A percentile compares a stretch with the other conserved stretches of the same genome.
These are phyloP conservation scores for Polydrusus pterygomalis DNA, from an alignment of 2,888 invertebrate genomes.

Conservation along the genomic window DNA sequence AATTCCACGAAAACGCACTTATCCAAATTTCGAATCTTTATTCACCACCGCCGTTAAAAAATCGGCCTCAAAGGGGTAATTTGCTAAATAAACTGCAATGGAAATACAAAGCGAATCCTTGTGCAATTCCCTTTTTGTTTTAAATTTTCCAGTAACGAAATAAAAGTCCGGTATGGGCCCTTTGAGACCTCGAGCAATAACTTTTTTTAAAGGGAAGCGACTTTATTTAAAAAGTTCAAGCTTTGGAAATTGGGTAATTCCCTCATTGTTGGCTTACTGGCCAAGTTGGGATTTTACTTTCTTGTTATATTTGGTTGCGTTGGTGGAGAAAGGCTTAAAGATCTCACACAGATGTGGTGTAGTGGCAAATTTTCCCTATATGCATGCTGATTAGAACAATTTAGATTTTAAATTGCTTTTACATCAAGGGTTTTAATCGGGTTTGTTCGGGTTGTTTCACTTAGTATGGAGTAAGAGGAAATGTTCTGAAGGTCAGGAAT, in stretches of 20 bases:
- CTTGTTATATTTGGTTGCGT: not conserved
- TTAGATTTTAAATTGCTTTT: not conserved
- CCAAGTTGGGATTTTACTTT: not conserved
- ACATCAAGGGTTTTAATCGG: too few species aligned
- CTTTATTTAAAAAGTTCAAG: constrained; percentile 19
- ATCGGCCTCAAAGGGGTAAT: constrained; percentile 43
- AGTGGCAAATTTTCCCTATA: not conserved
- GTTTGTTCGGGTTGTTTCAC: too few species aligned
- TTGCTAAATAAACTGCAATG: constrained; percentile 51
- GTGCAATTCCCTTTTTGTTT: constrained; percentile 51
- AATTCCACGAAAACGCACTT: not conserved
- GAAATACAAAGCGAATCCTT: constrained; percentile 45
- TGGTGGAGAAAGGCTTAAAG: not conserved
- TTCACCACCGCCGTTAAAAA: constrained; percentile 44
- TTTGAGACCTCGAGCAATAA: constrained; percentile 18
- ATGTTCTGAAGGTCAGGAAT: too few species aligned
- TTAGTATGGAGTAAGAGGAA: too few species aligned
- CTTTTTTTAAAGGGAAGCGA: constrained; percentile 35
- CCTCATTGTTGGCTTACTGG: constrained; percentile 9
- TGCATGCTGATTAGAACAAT: not conserved
- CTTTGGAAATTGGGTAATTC: constrained; percentile 17
- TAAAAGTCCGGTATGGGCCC: constrained; percentile 38
- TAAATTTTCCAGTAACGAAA: constrained; percentile 44
- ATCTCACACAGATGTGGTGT: not conserved
- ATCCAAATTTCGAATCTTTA: constrained; percentile 44